Evolutionary conservation across 2,113 vertebrate species (phyloP), one percentile per base, ranked within the genome.

Genomic region (Thalassoma bifasciatum): DNA sequence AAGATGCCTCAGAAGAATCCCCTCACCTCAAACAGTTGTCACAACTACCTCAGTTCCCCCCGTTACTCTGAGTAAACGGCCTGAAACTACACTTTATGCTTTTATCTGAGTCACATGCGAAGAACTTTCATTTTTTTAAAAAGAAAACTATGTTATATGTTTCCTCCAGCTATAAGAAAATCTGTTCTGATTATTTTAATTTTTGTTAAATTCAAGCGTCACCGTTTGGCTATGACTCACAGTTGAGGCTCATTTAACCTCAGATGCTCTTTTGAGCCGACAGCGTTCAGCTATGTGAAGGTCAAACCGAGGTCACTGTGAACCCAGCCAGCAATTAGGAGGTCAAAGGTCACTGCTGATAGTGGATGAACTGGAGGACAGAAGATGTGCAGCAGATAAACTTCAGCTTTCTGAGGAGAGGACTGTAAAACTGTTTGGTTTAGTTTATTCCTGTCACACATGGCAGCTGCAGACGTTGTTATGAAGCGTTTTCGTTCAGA

Each of bases 321-420:
- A 82, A 73, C 54, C 44, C 58, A 38, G n/a, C 26, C 42, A 10
- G 24, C 65, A 71, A 64, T 82, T 71, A 77, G 65, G 42, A 71
- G 47, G 49, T 65, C 65, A 78, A 50, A 72, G 73, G 73, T 82
- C 76, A 42, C 1, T 0, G 46, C 24, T 37, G 46, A 78, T 52
- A 65, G 57, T 37, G 13, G 13, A 19, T 26, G 16, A 16, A 77
- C 1, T 2, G 26, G 61, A 64, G 47, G 49, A 65, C 67, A 73
- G 57, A 53, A 56, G 79, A 76, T 72, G 19, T 24, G 58, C 58
- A 62, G 65, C 54, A 70, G 57, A 69, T 70, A 77, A 72, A 30
- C 34, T 36, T 30, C 49, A 30, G 17, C 40, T n/a, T n/a, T n/a
- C n/a, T n/a, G 42, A 23, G 36, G 14, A 72, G 19, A 50, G 30